Percentiles rank a stretch among this genome's conserved stretches.
phyloP scores from a whole-genome alignment of 2,113 vertebrate species.

The Pipa parva region DNA sequence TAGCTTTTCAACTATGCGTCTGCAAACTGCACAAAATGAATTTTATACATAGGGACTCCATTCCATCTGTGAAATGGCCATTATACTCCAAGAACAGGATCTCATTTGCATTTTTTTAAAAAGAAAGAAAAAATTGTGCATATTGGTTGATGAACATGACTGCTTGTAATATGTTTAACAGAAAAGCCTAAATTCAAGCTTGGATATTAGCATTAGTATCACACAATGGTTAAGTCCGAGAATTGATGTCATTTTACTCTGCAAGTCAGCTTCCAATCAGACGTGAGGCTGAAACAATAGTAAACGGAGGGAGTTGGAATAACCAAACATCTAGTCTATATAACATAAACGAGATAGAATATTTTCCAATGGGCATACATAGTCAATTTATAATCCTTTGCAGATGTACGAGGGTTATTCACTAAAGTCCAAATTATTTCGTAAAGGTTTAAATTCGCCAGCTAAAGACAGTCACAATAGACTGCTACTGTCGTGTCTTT shows the following conservation, averaged over 20 bases:
- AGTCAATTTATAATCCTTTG: too few species aligned
- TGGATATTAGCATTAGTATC: accelerated
- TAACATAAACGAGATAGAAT: too few species aligned
- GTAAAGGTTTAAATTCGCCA: too few species aligned
- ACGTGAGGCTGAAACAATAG: too few species aligned
- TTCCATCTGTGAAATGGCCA: constrained; percentile 38
- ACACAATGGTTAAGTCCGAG: not conserved
- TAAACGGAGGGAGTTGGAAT: too few species aligned
- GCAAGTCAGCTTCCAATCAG: too few species aligned
- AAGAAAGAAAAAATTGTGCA: constrained; percentile 28
- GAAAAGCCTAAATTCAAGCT: constrained; percentile 3
- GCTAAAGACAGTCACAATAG: too few species aligned
- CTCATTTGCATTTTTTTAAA: constrained; percentile 17
- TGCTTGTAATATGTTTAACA: constrained; percentile 26
- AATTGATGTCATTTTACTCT: not conserved
- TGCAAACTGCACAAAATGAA: constrained; percentile 35
- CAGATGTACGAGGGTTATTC: too few species aligned
- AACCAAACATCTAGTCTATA: too few species aligned
- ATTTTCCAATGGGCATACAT: too few species aligned
- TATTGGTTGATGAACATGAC: constrained; percentile 21
- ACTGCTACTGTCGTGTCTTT: too few species aligned
- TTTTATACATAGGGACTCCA: constrained; percentile 12
- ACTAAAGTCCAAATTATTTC: too few species aligned
- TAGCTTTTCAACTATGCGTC: constrained; percentile 44
- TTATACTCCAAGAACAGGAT: constrained; percentile 29